These are phyloP conservation scores for Grammomys dolichurus DNA, from an alignment of 2,113 vertebrate species.

Conservation along the genomic window DNA sequence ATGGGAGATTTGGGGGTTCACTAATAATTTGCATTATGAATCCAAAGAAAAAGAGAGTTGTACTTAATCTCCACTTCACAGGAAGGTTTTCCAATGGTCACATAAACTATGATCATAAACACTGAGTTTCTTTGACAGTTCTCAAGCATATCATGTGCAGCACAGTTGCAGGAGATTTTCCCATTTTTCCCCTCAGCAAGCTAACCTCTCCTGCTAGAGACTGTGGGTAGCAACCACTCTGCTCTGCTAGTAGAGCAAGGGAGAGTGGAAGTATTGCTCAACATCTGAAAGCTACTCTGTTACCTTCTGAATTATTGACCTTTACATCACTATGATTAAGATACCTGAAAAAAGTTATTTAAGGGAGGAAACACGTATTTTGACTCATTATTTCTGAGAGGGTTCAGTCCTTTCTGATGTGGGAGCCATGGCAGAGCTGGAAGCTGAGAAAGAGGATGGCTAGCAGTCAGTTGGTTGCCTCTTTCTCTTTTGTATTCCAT, in stretches of 20 bases:
- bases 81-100: neutral
- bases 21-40: neutral
- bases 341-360: neutral
- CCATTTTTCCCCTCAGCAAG: neutral
- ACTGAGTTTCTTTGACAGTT: neutral
- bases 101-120: neutral
- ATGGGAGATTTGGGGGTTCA: neutral
- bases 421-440: neutral
- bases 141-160: neutral
- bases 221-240: neutral
- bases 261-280: neutral
- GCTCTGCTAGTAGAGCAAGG: rapidly evolving
- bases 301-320: neutral
- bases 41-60: neutral
- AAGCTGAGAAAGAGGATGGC: no score
- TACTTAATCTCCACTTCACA: neutral
- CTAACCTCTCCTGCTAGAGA: neutral
- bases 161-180: neutral
- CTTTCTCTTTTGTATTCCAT: neutral
- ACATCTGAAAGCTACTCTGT: neutral
- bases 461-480: rapidly evolving
- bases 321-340: neutral
- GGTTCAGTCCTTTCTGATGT: neutral
- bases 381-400: neutral
- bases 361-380: neutral